These are phyloP conservation scores for Caenorhabditis sp. DNA, from an alignment of 2,888 invertebrate genomes.

Conservation along the genomic window DNA sequence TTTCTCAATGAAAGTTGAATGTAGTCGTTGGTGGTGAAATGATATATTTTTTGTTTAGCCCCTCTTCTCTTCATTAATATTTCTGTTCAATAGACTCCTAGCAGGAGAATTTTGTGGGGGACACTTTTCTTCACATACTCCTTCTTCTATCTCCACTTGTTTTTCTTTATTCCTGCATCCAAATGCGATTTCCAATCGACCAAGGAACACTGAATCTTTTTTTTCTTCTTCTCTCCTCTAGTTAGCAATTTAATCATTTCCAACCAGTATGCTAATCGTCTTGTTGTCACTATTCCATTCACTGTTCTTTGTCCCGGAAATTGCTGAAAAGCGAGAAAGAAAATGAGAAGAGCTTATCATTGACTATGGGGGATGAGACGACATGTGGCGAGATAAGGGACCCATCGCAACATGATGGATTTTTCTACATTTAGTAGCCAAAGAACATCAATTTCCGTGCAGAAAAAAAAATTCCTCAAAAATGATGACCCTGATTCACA, in stretches of 20 bases:
- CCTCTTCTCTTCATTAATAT: slow-evolving; percentile 7
- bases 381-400: slow-evolving; percentile 41
- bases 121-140: background rate
- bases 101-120: slow-evolving; percentile 3
- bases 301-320: slow-evolving; percentile 27
- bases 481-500: no score
- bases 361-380: slow-evolving; percentile 7
- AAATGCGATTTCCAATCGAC: slow-evolving; percentile 22
- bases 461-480: no score
- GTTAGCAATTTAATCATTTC: slow-evolving; percentile 15
- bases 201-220: slow-evolving; percentile 15
- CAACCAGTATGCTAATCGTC: slow-evolving; percentile 34
- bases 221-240: background rate
- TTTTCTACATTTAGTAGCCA: slow-evolving; percentile 6
- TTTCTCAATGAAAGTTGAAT: slow-evolving; percentile 14
- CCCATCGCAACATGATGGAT: slow-evolving; percentile 48
- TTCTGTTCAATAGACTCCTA: background rate
- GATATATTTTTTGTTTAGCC: slow-evolving; percentile 18
- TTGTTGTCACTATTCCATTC: slow-evolving; percentile 7
- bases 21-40: slow-evolving; percentile 14
- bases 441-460: slow-evolving; percentile 12
- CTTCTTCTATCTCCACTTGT: slow-evolving; percentile 2
- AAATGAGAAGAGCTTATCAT: slow-evolving; percentile 26
- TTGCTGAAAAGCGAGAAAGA: background rate
- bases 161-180: slow-evolving; percentile 4